These are phyloP conservation scores for Coregonus suidteri DNA, from an alignment of 2,797 vertebrate genomes.

Conservation along the genomic window DNA sequence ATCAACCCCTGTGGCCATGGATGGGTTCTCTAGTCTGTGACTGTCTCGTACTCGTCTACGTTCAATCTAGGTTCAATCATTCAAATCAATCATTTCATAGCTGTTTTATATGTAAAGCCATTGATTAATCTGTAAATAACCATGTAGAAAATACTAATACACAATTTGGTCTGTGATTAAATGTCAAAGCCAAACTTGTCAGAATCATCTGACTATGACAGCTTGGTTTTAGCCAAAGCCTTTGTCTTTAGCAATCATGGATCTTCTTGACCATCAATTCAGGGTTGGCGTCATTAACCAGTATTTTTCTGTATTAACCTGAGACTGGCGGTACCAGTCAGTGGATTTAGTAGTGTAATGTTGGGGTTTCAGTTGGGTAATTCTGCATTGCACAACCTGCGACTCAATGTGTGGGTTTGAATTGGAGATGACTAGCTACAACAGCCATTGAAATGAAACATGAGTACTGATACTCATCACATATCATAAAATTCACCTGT, in stretches of 20 bases:
- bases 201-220: not conserved
- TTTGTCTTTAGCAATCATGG: not conserved
- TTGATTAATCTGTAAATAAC: slow-evolving; percentile 5
- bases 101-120: not conserved
- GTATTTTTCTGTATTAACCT: not conserved
- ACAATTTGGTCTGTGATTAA: not conserved
- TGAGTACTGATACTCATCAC: slow-evolving; percentile 36
- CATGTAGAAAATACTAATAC: slow-evolving; percentile 6
- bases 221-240: not conserved
- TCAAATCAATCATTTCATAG: not conserved
- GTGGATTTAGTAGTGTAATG: slow-evolving; percentile 11
- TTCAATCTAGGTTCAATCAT: not conserved
- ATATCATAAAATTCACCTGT: slow-evolving; percentile 6
- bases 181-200: slow-evolving; percentile 16
- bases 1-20: slow-evolving; percentile 15
- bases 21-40: slow-evolving; percentile 15
- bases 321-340: not conserved
- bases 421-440: not conserved
- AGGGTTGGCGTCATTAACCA: not conserved
- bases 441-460: slow-evolving; percentile 22
- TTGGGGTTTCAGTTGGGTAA: slow-evolving; percentile 45
- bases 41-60: not conserved
- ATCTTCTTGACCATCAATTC: not conserved
- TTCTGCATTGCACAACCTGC: slow-evolving; percentile 51
- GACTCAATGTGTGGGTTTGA: slow-evolving; percentile 56